Evolutionary conservation across 2,797 vertebrate genomes (phyloP), one percentile per base, ranked within the genome.

Genomic region (Malacoraja senta): DNA sequence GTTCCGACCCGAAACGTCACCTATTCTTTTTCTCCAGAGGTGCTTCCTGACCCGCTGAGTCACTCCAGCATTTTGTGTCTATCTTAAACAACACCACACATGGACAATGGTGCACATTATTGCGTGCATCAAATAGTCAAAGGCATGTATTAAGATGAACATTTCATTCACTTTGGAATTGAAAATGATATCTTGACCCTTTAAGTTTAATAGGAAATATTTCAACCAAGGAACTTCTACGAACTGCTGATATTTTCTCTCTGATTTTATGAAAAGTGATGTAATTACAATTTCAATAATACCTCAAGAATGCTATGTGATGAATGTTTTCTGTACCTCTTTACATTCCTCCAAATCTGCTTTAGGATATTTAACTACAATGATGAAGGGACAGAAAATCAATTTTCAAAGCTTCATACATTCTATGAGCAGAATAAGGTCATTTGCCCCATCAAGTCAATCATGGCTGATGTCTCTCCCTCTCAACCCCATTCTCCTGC

Each of bases 201-300:
- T 88, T 88, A 15, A 65, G 84, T 15, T 88, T 63, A 88, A 61
- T n/a, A 58, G 26, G 81, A 53, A 84, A 88, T 68, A 88, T 68
- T 88, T 88, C 63, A 68, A 35, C 0, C 13, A 68, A 68, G 63
- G 17, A 68, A 35, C 0, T 88, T 65, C 32, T 35, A 35, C 2
- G 17, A 35, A n/a, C 15, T 88, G 61, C 83, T 65, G 84, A 84
- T 58, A 61, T 84, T 13, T 29, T 83, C 29, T 65, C 6, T 65
- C 29, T 68, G 61, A n/a, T 32, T 35, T 63, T 65, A 19, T 65
- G n/a, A 68, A 21, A 68, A 35, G 61, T 78, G 26, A 35, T n/a
- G 63, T 8, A 2, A 88, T 68, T 68, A 32, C 35, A 24, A 21
- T 35, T 86, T 32, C 9, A 58, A 63, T 15, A 84, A 63, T 17